phyloP scores from a whole-genome alignment of 2,113 vertebrate genomes.

The Myotis yumanensis region DNA sequence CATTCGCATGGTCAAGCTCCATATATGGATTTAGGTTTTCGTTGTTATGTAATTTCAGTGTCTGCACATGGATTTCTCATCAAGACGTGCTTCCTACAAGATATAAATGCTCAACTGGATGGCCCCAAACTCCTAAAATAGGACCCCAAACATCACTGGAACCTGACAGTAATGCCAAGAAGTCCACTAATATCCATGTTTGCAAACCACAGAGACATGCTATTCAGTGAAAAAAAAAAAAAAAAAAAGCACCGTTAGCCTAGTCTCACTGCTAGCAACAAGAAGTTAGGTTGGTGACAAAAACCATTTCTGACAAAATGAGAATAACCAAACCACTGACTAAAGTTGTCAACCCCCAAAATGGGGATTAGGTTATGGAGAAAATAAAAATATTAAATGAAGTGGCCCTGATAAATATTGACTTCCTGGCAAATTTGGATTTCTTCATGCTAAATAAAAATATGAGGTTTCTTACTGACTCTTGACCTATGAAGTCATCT shows the following conservation, averaged over 20 bases:
- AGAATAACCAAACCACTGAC: conserved; percentile 47
- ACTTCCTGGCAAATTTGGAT: conserved; percentile 74
- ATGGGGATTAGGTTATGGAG: conserved; percentile 67
- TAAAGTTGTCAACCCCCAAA: conserved; percentile 60
- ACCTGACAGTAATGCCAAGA: background rate
- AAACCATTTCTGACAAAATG: conserved; percentile 26
- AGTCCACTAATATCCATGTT: background rate
- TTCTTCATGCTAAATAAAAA: conserved; percentile 79
- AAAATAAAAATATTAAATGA: conserved; percentile 77
- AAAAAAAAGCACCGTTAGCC: background rate
- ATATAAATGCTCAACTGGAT: background rate
- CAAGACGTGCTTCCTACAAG: conserved; percentile 20
- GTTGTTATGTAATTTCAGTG: conserved; percentile 25
- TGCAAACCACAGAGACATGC: background rate
- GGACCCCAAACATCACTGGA: conserved; percentile 9
- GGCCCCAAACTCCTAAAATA: conserved; percentile 3
- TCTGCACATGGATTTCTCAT: conserved; percentile 2
- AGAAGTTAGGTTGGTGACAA: background rate
- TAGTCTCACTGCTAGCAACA: conserved; percentile 34
- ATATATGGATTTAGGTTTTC: conserved; percentile 6
- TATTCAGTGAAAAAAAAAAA: background rate
- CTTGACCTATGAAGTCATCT: conserved; percentile 83
- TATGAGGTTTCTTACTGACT: conserved; percentile 76
- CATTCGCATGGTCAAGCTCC: conserved; percentile 15
- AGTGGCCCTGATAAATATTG: conserved; percentile 80